Conservation (phyloP, 2,113 vertebrate species). For the Lynx canadensis region DNA sequence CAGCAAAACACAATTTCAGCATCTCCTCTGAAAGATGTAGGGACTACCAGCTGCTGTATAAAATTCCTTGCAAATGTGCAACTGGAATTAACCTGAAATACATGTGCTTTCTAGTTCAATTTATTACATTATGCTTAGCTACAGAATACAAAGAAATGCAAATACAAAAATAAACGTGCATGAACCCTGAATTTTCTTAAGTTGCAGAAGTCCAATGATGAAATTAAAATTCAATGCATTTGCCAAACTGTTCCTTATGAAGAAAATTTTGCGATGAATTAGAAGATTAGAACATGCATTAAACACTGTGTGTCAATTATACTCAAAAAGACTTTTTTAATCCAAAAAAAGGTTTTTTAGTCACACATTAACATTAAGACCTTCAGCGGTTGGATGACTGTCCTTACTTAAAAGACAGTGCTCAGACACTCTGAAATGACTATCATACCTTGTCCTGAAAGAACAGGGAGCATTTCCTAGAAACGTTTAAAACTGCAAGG, state of each 20-base stretch:
- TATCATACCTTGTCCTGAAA: background rate
- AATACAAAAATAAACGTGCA: background rate
- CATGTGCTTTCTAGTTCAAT: background rate
- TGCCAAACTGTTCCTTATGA: background rate
- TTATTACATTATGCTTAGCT: slow-evolving; percentile 7
- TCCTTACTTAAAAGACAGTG: background rate
- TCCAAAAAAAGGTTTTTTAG: background rate
- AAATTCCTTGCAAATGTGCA: slow-evolving; percentile 42
- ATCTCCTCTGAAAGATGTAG: slow-evolving; percentile 53
- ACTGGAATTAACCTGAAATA: background rate
- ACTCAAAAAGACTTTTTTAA: background rate
- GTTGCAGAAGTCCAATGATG: background rate
- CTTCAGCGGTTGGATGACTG: background rate
- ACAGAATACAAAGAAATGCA: background rate
- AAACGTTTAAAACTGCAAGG: background rate
- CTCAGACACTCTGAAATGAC: background rate
- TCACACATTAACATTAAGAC: background rate
- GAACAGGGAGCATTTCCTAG: slow-evolving; percentile 2
- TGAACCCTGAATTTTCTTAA: background rate
- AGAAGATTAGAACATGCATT: background rate
- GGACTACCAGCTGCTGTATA: background rate
- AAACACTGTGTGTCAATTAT: background rate
- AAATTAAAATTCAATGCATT: background rate
- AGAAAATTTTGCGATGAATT: background rate
- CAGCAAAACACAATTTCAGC: slow-evolving; percentile 61